phyloP scores from a whole-genome alignment of 2,113 vertebrate species.

The Butorides virescens region DNA sequence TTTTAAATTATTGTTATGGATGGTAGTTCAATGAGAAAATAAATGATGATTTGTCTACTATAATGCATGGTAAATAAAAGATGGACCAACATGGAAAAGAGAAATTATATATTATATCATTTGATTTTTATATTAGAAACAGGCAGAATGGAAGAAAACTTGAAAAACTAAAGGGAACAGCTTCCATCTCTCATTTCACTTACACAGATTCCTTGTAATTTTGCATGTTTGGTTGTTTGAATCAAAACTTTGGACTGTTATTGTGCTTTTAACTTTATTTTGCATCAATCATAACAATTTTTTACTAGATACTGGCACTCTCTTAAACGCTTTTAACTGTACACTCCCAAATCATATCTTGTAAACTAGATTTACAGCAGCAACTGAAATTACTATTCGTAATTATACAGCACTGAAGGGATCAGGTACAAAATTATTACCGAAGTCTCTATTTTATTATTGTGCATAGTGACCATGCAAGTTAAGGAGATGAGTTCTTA shows the following conservation, averaged over 20 bases:
- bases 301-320: neutral
- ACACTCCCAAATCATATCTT: neutral
- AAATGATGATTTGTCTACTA: constrained; percentile 66
- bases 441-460: neutral
- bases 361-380: neutral
- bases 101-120: constrained; percentile 7
- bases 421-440: neutral
- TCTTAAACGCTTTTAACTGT: neutral
- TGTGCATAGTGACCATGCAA: neutral
- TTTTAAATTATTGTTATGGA: constrained; percentile 82
- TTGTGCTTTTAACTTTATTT: neutral
- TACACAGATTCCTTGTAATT: neutral
- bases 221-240: neutral
- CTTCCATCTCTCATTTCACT: neutral
- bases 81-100: constrained; percentile 24
- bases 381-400: neutral
- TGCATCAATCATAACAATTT: neutral
- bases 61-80: constrained; percentile 73
- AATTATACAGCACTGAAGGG: neutral
- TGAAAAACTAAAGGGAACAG: neutral
- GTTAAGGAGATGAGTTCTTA: neutral
- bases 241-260: neutral
- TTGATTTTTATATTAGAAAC: constrained; percentile 38
- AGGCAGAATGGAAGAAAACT: neutral
- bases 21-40: constrained; percentile 71